phyloP scores from a whole-genome alignment of 2,113 vertebrate genomes.

The Pachycephala philippinensis region DNA sequence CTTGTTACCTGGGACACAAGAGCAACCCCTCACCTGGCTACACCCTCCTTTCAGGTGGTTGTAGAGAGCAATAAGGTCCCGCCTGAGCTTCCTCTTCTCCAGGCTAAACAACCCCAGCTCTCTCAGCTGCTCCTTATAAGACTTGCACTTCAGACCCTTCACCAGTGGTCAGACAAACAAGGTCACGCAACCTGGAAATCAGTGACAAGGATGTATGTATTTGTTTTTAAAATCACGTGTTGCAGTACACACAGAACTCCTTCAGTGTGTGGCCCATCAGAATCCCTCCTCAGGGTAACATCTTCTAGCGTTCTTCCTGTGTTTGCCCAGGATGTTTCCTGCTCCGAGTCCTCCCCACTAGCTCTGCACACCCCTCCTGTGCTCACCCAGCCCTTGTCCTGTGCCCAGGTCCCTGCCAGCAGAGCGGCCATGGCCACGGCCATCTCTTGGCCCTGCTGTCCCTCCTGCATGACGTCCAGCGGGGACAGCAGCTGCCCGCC shows the following conservation, averaged over 20 bases:
- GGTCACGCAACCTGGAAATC: not conserved
- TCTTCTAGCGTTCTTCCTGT: not conserved
- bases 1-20: not conserved
- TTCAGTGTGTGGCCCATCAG: rapidly evolving
- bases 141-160: not conserved
- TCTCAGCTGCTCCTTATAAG: not conserved
- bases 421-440: rapidly evolving
- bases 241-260: not conserved
- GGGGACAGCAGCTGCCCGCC: rapidly evolving
- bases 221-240: not conserved
- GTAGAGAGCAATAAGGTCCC: not conserved
- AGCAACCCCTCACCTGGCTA: too few species aligned
- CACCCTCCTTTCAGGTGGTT: not conserved
- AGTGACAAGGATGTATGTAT: rapidly evolving
- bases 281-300: not conserved
- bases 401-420: rapidly evolving
- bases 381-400: not conserved
- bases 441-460: not conserved
- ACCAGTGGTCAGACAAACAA: rapidly evolving
- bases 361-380: not conserved
- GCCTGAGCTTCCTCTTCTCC: not conserved
- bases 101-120: not conserved
- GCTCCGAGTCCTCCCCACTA: not conserved
- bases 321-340: rapidly evolving
- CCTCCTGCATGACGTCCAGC: rapidly evolving